Evolutionary conservation across 1,140 invertebrate genomes (phyloP).

Genomic region (Oryzaephilus surinamensis): DNA sequence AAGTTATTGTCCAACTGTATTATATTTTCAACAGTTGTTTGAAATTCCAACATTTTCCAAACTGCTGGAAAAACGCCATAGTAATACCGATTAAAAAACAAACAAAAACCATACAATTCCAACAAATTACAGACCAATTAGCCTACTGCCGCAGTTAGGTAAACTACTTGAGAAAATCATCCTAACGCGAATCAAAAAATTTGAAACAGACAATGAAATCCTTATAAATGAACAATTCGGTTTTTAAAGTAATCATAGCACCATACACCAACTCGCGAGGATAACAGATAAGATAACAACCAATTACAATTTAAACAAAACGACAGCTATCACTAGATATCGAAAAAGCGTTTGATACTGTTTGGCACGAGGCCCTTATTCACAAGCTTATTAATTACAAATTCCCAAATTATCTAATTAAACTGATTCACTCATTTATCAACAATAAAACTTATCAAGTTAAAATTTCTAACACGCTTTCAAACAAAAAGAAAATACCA

Average conservation of each 20-base stretch:
- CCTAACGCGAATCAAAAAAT: conserved; percentile 15
- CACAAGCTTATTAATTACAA: conserved; percentile 16
- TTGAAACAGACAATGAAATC: conserved; percentile 17
- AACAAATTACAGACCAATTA: conserved; percentile 32
- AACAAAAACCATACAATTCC: conserved; percentile 21
- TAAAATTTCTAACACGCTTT: background rate
- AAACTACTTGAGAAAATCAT: conserved; percentile 34
- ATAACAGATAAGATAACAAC: conserved; percentile 14
- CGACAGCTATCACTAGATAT: conserved; percentile 19
- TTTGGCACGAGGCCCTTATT: conserved; percentile 22
- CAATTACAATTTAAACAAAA: conserved; percentile 12
- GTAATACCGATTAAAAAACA: conserved; percentile 28
- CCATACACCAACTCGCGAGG: conserved; percentile 17
- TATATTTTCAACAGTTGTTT: conserved; percentile 28
- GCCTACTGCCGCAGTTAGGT: conserved; percentile 23
- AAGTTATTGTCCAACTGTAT: conserved; percentile 18
- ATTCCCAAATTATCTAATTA: background rate
- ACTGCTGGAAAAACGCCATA: conserved; percentile 26
- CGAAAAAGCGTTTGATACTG: conserved; percentile 27
- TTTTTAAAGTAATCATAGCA: conserved; percentile 15
- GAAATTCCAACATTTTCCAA: conserved; percentile 23
- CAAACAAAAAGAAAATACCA: conserved; percentile 3
- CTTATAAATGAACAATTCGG: conserved; percentile 18
- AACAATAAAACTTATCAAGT: background rate
- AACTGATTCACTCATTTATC: conserved; percentile 4